Conservation (phyloP, 2,888 invertebrate genomes). For the Dione juno region DNA sequence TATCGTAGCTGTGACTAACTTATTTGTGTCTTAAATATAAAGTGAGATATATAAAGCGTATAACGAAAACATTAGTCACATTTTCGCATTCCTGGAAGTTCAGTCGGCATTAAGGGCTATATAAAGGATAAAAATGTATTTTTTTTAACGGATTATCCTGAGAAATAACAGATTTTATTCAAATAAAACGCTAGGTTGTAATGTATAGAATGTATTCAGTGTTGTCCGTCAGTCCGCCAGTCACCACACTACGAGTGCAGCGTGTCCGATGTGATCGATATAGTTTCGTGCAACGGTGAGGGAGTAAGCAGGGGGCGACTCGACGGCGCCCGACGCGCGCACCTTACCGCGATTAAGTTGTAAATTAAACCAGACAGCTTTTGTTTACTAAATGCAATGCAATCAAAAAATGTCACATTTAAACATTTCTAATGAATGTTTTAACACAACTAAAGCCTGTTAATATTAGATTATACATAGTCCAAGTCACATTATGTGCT, state of each 20-base stretch:
- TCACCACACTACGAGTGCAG: constrained; percentile 50
- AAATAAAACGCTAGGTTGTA: neutral
- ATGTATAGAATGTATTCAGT: neutral
- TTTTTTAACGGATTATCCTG: neutral
- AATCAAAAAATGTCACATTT: constrained; percentile 24
- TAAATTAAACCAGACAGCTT: constrained; percentile 54
- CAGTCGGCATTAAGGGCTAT: neutral
- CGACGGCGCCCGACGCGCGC: constrained; percentile 64
- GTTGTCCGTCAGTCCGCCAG: neutral
- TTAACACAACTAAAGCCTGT: neutral
- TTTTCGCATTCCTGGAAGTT: neutral
- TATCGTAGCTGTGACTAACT: constrained; percentile 9
- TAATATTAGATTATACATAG: neutral
- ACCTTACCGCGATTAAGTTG: constrained; percentile 52
- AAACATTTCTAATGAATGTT: neutral
- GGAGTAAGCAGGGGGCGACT: constrained; percentile 56
- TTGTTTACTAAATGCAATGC: constrained; percentile 23
- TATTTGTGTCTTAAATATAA: neutral
- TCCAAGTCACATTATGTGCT: neutral
- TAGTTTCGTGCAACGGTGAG: constrained; percentile 58
- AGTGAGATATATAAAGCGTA: neutral
- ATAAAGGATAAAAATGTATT: neutral
- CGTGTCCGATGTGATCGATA: constrained; percentile 71
- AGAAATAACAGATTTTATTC: neutral
- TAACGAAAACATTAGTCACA: constrained; percentile 1